A percentile compares a stretch with the other conserved stretches of the same genome.
These are phyloP conservation scores for Laticauda laticaudata DNA, from an alignment of 2,113 vertebrate species.

Conservation along the genomic window DNA sequence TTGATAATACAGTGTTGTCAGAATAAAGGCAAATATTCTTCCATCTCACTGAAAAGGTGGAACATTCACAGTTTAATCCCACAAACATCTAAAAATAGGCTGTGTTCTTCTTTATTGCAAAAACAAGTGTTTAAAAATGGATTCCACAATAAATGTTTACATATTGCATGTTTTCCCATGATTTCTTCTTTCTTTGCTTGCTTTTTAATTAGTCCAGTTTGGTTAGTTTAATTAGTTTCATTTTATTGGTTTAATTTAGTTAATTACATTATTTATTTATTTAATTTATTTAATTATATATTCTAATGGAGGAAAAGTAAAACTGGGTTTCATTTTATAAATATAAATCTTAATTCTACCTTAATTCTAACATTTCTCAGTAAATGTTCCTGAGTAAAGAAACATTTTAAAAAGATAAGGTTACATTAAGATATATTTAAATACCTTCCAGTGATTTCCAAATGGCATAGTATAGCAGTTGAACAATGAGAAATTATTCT, in stretches of 20 bases:
- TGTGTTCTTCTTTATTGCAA: not conserved
- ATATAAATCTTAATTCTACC: not conserved
- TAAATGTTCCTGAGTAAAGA: not conserved
- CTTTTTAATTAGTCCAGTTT: conserved; percentile 6
- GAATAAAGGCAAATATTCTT: not conserved
- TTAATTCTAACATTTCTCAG: not conserved
- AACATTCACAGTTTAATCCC: not conserved
- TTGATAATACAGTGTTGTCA: not conserved
- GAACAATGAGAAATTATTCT: not conserved
- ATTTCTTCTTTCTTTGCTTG: not conserved
- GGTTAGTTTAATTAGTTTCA: not conserved
- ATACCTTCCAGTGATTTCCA: not conserved
- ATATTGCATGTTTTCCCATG: not conserved
- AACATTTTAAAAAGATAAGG: not conserved
- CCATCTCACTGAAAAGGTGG: not conserved
- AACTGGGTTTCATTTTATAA: not conserved
- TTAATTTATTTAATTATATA: not conserved
- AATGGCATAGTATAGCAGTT: not conserved
- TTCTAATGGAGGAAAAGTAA: not conserved
- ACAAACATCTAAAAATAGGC: not conserved
- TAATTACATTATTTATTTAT: too few species aligned
- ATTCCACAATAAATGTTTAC: not conserved
- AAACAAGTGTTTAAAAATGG: not conserved
- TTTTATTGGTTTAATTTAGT: not conserved
- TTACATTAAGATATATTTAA: conserved; percentile 2